Conservation (phyloP, 1,140 invertebrate genomes). For the Macrobrachium rosenbergii region DNA sequence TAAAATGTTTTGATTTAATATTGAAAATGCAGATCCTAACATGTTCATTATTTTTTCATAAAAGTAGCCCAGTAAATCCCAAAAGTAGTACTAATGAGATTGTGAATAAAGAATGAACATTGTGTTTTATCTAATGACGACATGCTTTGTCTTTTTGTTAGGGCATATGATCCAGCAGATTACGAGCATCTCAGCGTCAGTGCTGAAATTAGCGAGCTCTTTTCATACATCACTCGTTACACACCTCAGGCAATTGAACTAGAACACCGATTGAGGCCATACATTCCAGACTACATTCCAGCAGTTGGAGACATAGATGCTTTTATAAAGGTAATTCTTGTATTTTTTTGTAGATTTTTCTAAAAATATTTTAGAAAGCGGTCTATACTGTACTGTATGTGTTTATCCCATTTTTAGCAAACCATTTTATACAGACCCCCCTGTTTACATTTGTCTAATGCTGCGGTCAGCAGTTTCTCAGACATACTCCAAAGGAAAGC, state of each 20-base stretch:
- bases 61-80: no score
- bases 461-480: no score
- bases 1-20: no score
- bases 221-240: slow-evolving; percentile 93
- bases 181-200: slow-evolving; percentile 88
- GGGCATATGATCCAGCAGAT: slow-evolving; percentile 86
- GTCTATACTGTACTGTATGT: neutral
- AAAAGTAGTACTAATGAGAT: neutral
- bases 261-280: slow-evolving; percentile 91
- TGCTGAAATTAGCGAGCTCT: slow-evolving; percentile 90
- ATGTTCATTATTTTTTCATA: no score
- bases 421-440: no score
- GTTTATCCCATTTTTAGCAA: neutral
- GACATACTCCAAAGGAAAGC: no score
- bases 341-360: neutral
- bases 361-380: neutral
- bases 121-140: neutral
- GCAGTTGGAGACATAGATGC: slow-evolving; percentile 98
- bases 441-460: no score
- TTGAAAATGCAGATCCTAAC: no score
- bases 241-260: slow-evolving; percentile 92
- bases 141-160: slow-evolving; percentile 67
- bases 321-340: slow-evolving; percentile 84
- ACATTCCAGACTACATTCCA: slow-evolving; percentile 97
- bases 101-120: slow-evolving; percentile 17